Evolutionary conservation across 2,888 invertebrate species (phyloP), one percentile per base, ranked within the genome.

Genomic region (Itoplectis maculator): DNA sequence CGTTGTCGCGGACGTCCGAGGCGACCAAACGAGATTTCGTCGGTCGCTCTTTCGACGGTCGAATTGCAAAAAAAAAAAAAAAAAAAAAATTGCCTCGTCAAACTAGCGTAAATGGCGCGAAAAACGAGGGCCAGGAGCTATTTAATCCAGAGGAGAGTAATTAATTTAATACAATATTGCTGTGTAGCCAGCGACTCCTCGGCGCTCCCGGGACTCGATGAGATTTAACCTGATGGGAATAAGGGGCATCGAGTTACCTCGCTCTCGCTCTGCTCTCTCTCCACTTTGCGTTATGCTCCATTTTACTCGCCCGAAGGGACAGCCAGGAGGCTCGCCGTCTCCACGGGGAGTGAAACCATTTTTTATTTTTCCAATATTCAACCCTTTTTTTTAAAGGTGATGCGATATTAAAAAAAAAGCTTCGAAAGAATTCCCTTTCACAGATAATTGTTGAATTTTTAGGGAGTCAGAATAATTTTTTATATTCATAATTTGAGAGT

Each of bases 161-260:
- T 83, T 83, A 80, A 82, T 83, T 83, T 63, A 80, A 78, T 80
- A 73, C 75, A 80, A 82, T 84, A 81, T 81, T 75, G 59, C 51
- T 56, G 68, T 47, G 54, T 76, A 59, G 76, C 40, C 37, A 5
- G 51, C 18, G 29, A 37, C 15, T 59, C 6, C 69, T 72, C 61
- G 65, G 68, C 40, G 29, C 56, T 65, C 56, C n/a, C n/a, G n/a
- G 5, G 29, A 29, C 37, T 61, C 61, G 72, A 81, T 61, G 66
- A 81, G 85, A 83, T 85, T 85, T 77, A 81, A 72, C 51, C 74
- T 42, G 68, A 15, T 56, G 68, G 70, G 66, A 63, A 35, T 18
- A 70, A 66, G 47, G 37, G 49, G 49, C 54, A 49, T 59, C 66
- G 66, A 66, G 56, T 56, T 56, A 47, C 47, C 66, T n/a, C n/a